A percentile compares a stretch with the other conserved stretches of the same genome.
Evolutionary conservation across 2,113 vertebrate species (phyloP).

Genomic region (Cyanocitta stelleri): DNA sequence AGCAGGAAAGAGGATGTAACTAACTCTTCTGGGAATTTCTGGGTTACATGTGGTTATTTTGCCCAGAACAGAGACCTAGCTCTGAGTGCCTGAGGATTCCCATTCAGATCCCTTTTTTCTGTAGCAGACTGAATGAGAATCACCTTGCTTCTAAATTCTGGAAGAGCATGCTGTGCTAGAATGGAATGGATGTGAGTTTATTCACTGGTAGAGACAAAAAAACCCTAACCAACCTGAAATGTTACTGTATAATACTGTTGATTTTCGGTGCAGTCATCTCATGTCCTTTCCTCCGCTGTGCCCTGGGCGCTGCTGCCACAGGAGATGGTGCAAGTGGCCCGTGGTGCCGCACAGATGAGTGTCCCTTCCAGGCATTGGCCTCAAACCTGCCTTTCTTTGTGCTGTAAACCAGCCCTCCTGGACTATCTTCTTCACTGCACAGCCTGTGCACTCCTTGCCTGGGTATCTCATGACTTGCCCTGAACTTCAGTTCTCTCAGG

Average conservation of each 20-base stretch:
- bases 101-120: neutral
- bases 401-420: neutral
- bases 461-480: neutral
- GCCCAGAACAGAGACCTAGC: neutral
- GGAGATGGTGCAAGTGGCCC: neutral
- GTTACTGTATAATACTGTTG: neutral
- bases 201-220: neutral
- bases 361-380: neutral
- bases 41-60: neutral
- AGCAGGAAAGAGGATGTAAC: neutral
- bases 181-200: neutral
- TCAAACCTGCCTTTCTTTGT: neutral
- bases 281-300: neutral
- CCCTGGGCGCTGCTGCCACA: neutral
- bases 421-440: neutral
- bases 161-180: neutral
- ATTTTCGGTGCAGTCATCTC: neutral
- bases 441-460: neutral
- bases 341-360: neutral
- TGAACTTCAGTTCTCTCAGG: neutral
- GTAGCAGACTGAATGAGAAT: neutral
- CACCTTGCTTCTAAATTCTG: neutral
- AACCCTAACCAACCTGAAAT: fast-evolving
- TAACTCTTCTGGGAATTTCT: neutral
- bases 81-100: neutral